Percentiles rank a stretch among this genome's conserved stretches.
Evolutionary conservation across 2,888 invertebrate genomes (phyloP).

Genomic region (Cephus runcator): DNA sequence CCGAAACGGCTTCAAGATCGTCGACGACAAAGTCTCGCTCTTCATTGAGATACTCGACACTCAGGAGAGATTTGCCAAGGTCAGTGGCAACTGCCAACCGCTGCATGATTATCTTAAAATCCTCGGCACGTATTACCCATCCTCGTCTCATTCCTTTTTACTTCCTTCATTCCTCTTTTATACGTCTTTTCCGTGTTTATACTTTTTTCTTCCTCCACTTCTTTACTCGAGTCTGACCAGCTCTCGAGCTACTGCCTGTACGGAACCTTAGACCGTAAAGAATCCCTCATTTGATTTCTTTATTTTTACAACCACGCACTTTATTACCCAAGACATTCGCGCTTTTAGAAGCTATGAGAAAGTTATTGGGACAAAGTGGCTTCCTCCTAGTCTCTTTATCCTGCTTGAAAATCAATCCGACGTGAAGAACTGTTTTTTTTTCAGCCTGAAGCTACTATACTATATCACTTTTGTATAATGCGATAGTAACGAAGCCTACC

Average conservation of each 20-base stretch:
- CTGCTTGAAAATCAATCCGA: neutral
- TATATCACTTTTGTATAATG: neutral
- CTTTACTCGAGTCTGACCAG: neutral
- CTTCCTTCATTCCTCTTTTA: neutral
- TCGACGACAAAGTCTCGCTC: constrained; percentile 81
- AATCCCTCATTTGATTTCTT: neutral
- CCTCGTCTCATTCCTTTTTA: neutral
- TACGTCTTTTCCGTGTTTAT: neutral
- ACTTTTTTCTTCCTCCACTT: neutral
- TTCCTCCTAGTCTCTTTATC: neutral
- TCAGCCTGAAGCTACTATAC: neutral
- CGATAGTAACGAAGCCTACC: neutral
- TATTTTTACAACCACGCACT: neutral
- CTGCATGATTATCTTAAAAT: constrained; percentile 20
- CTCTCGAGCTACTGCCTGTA: neutral
- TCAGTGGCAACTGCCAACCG: constrained; percentile 59
- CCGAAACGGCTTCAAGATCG: constrained; percentile 79
- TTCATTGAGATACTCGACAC: constrained; percentile 86
- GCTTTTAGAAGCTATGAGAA: neutral
- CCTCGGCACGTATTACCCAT: neutral
- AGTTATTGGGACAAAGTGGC: neutral
- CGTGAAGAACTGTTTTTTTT: neutral
- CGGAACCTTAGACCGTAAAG: neutral
- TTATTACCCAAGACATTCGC: neutral
- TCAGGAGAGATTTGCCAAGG: constrained; percentile 85